phyloP scores from a whole-genome alignment of 2,888 invertebrate species.

The Hedychridium roseum region DNA sequence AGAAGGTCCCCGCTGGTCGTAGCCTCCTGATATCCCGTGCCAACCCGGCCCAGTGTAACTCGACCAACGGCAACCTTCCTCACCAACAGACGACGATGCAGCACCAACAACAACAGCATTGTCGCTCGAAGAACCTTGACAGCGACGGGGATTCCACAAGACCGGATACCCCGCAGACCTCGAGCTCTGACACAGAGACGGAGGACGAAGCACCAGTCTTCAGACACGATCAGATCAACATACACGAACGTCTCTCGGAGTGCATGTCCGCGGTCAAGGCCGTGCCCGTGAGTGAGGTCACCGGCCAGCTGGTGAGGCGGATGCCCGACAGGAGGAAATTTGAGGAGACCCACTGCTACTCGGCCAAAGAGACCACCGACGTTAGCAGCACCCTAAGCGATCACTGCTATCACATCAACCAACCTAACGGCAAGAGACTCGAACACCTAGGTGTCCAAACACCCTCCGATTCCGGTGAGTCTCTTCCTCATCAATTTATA shows the following conservation, averaged over 20 bases:
- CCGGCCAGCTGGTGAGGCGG: conserved; percentile 46
- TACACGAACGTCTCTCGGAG: conserved; percentile 47
- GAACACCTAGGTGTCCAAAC: conserved; percentile 83
- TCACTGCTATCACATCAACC: conserved; percentile 72
- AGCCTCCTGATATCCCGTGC: conserved; percentile 61
- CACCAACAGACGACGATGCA: conserved; percentile 60
- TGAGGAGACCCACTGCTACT: conserved; percentile 28
- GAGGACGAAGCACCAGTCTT: conserved; percentile 45
- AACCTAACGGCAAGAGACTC: conserved; percentile 66
- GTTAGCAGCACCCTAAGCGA: conserved; percentile 63
- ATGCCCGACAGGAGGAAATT: conserved; percentile 33
- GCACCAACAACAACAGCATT: conserved; percentile 62
- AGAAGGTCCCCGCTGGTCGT: conserved; percentile 53
- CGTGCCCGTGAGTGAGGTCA: conserved; percentile 54
- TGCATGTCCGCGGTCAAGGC: conserved; percentile 35
- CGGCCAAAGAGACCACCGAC: conserved; percentile 39
- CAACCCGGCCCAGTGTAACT: conserved; percentile 32
- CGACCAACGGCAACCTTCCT: conserved; percentile 3
- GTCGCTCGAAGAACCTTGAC: conserved; percentile 62
- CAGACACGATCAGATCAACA: conserved; percentile 54
- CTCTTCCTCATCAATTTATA: no score
- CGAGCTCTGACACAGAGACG: conserved; percentile 52
- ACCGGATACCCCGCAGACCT: conserved; percentile 58
- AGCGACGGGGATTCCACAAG: conserved; percentile 55
- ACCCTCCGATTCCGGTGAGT: conserved; percentile 90